A percentile compares a stretch with the other conserved stretches of the same genome.
These are phyloP conservation scores for Mongoloraphidia duomilia DNA, from an alignment of 2,888 invertebrate genomes.

Conservation along the genomic window DNA sequence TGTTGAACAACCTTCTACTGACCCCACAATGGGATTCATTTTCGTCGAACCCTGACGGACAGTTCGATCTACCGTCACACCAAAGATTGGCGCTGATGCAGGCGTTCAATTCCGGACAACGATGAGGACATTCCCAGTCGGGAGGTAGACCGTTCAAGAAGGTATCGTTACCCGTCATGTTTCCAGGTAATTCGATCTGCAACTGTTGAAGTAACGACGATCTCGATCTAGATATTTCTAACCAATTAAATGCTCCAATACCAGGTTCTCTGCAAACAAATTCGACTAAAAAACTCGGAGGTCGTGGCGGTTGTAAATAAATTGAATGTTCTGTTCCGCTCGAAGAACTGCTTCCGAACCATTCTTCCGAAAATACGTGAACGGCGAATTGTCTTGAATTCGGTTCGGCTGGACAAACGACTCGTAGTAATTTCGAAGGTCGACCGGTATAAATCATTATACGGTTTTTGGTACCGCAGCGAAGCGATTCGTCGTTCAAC, in stretches of 20 bases:
- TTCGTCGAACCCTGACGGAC: conserved; percentile 56
- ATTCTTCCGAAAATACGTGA: conserved; percentile 69
- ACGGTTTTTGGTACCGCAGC: conserved; percentile 65
- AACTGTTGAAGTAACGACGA: conserved; percentile 44
- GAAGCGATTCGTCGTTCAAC: conserved; percentile 41
- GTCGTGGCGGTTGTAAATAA: conserved; percentile 26
- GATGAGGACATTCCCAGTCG: conserved; percentile 42
- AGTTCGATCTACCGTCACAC: conserved; percentile 57
- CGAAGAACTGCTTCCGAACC: conserved; percentile 37
- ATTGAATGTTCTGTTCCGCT: conserved; percentile 7
- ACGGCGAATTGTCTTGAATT: conserved; percentile 51
- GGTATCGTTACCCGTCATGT: conserved; percentile 35
- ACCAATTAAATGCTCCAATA: conserved; percentile 61
- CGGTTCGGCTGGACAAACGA: conserved; percentile 59
- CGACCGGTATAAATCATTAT: conserved; percentile 68
- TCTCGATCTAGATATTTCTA: conserved; percentile 52
- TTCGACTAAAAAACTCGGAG: conserved; percentile 48
- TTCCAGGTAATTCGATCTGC: conserved; percentile 35
- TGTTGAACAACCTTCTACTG: conserved; percentile 33
- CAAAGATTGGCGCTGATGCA: conserved; percentile 61
- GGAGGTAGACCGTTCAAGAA: conserved; percentile 22
- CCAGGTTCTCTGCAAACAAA: conserved; percentile 61
- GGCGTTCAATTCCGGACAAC: conserved; percentile 60
- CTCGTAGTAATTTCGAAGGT: conserved; percentile 44
- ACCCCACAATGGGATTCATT: conserved; percentile 50